Evolutionary conservation across 92 coral and sea anemone species (phyloP), one percentile per base, ranked within the genome.

Genomic region (Siderastrea siderea): DNA sequence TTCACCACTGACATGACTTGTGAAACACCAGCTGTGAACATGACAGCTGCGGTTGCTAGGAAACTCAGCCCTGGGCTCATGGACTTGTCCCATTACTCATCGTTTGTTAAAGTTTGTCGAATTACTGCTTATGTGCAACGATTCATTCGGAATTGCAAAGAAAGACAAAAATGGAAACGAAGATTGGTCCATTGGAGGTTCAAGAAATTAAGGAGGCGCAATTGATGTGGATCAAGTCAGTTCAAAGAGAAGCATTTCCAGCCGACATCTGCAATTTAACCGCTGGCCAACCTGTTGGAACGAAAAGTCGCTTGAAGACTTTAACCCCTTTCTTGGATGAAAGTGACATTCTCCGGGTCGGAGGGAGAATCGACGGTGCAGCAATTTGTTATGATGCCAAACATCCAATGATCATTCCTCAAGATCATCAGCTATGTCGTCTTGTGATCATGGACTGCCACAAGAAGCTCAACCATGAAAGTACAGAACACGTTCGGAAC

Each of bases 261-360:
- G 16, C 51, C 54, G 78, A 69, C 49, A 70, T 69, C 62, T 16
- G 4, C 26, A 55, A 52, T 66, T 49, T 82, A 38, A 26, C 19
- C 49, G 50, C 49, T 70, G 68, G 63, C 38, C 15, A 67, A 55
- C 78, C 64, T 38, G 47, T 78, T 60, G 68, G 70, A 58, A 38
- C 9, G 47, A 82, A 85, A 68, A 79, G 86, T 68, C 68, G 76
- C 63, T 67, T 86, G 77, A 6, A n/a, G 38, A 26, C 79, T 64
- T 54, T 86, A 47, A 55, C 84, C 17, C 90, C 85, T 77, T 86
- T 86, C 67, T 61, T 78, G 77, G 77, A 86, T 59, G 85, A 77
- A 53, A 54, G 51, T 47, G 64, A 74, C 51, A 77, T 86, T 49
- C 74, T 81, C 77, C 76, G 75, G 38, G 86, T 81, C 66, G 77